Base-by-base conservation (phyloP, 2,888 invertebrate genomes). In the Eupithecia tripunctaria region DNA sequence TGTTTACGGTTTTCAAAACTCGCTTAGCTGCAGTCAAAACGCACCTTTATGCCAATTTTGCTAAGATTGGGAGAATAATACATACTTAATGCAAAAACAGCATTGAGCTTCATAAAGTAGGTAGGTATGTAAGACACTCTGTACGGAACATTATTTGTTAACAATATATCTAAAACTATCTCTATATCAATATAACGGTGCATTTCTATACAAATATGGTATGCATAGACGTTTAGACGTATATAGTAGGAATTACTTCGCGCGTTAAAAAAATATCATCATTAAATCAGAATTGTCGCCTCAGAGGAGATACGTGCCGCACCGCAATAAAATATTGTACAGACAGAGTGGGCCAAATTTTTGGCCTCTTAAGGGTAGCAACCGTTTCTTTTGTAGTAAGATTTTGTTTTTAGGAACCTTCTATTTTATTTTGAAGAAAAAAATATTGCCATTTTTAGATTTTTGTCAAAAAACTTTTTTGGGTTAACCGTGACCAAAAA, bases 191-290 rank as follows among this genome's bases (percentile, higher is more conserved):
- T 64, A 38, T 64, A 64, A 64, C 64, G 64, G 21, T 38, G 38
- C 25, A 67, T 38, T 64, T 29, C 25, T 38, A 27, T 71, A 60
- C 36, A 70, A n/a, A 36, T 43, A 63, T 29, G 38, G 63, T 72
- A 56, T 60, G 56, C 51, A 64, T 59, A 51, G 41, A 56, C 63
- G 59, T 72, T 59, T 59, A 51, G 41, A 56, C 63, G 59, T 72
- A 59, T 60, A 36, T 72, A 1, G 10, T 21, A 65, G 10, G 38
- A 18, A 38, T 64, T 38, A 21, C 81, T 80, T 80, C 77, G 82
- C 85, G 83, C 82, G 82, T 78, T 85, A 85, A 84, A 85, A 86
- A 85, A 85, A 86, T 86, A 80, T 82, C 70, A 14, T 4, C 12
- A 14, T 25, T 12, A 56, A 14, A 1, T 56, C 21, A 5, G 21